Evolutionary conservation across 2,888 invertebrate species (phyloP), one percentile per base, ranked within the genome.

Genomic region (Patella caerulea): DNA sequence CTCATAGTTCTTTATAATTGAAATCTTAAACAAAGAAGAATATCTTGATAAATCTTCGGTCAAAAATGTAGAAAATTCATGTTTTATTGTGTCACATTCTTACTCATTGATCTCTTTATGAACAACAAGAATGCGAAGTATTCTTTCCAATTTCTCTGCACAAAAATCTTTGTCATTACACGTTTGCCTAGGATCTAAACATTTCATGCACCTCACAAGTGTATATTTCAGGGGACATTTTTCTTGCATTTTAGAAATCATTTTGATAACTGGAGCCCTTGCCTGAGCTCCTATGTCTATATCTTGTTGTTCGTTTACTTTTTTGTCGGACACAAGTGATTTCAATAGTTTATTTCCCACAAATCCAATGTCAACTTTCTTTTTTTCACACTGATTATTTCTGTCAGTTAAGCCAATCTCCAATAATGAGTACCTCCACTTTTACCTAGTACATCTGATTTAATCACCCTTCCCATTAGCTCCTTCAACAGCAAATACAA

Each of bases 321-420:
- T 59, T 78, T 73, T 19, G 34, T 15, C 59, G 59, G 17, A 34
- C 52, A 17, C 34, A 77, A 9, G n/a, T 24, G 53, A 71, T 79
- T 75, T n/a, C 77, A 7, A 15, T 71, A n/a, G 53, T 56, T 73
- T 7, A 73, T 70, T 72, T 72, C 72, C n/a, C n/a, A 54, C 65
- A 78, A 78, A 7, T 76, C 80, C 12, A 55, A 80, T 29, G 72
- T 78, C 78, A 53, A 78, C 24, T 17, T 74, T 55, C 15, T 74
- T 78, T 3, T 11, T 56, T 54, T 19, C 73, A 71, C 72, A 73
- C 2, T 74, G 74, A 29, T 74, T 76, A 12, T 59, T 53, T 45
- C 71, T 78, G 15, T 80, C 73, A 34, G 2, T 29, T 45, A 74
- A 55, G 74, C 78, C 76, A 11, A 78, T 54, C 14, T 72, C 55